Evolutionary conservation across 2,113 vertebrate genomes (phyloP), one percentile per base, ranked within the genome.

Genomic region (Otolemur garnettii): DNA sequence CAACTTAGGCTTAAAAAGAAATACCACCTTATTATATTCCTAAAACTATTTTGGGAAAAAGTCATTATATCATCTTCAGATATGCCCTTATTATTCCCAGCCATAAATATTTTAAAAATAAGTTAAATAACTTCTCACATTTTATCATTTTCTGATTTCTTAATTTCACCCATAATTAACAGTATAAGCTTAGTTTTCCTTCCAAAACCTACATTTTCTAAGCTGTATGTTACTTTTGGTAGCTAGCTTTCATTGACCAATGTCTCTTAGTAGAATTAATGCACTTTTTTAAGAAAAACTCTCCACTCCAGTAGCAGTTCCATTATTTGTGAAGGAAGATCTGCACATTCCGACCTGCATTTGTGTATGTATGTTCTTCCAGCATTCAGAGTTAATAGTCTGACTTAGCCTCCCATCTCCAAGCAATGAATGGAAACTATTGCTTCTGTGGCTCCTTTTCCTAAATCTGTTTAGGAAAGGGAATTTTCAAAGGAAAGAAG

Each of bases 111-210:
- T 89, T 33, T 7, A 62, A 93, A 84, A 64, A 15, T n/a, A 91
- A 93, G 64, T 26, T 19, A 83, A 91, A 38, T 75, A 42, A 45
- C 18, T 68, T 68, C 38, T 55, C 60, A 28, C 62, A 50, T 60
- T 60, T 97, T 66, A 7, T 2, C n/a, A 77, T 83, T 45, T 81
- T 82, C 53, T 93, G 45, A 15, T 59, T n/a, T n/a, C n/a, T n/a
- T 85, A 68, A 17, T 59, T 78, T 94, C 80, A 85, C 30, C 24
- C 26, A 79, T 55, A 4, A 35, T 42, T 71, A 78, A 53, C 24
- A 87, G 50, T 38, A 60, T 77, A 71, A 85, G 10, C 42, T 87
- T 79, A 83, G 18, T 77, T 77, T 88, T 81, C 78, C 2, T 55
- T 60, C 86, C 35, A 57, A 80, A 90, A 71, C 22, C 45, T 12